Evolutionary conservation across 2,113 vertebrate genomes (phyloP).

Genomic region (Todiramphus saurophagus): DNA sequence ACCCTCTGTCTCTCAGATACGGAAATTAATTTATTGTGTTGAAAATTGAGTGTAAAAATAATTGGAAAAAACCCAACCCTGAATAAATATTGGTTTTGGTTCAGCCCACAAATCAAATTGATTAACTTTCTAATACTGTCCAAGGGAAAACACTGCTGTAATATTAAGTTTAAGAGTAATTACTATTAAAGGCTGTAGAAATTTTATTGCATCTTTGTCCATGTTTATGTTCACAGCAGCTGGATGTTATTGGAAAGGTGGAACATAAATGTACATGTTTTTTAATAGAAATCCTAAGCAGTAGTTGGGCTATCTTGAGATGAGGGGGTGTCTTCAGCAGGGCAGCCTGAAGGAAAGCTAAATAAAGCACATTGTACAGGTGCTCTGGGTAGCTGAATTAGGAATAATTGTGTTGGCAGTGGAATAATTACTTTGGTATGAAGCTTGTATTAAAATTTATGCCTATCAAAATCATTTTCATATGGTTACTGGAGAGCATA

Average conservation of each 20-base stretch:
- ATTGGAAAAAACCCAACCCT: background rate
- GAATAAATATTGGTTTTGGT: constrained; percentile 3
- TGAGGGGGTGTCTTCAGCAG: background rate
- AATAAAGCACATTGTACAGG: background rate
- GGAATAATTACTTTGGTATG: too few relatives aligned
- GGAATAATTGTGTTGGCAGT: background rate
- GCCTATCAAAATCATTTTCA: too few relatives aligned
- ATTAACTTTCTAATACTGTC: background rate
- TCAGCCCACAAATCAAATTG: background rate
- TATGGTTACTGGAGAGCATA: background rate
- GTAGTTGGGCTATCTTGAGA: background rate
- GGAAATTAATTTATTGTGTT: background rate
- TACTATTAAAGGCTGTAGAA: background rate
- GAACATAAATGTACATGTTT: background rate
- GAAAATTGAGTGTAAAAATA: background rate
- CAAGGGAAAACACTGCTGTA: background rate
- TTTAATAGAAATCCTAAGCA: background rate
- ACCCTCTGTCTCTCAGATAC: background rate
- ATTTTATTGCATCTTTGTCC: background rate
- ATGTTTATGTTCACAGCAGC: background rate
- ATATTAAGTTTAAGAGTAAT: background rate
- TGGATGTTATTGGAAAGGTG: background rate
- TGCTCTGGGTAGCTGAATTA: background rate
- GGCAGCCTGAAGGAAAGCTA: background rate
- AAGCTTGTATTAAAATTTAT: too few relatives aligned